Evolutionary conservation across 2,113 vertebrate genomes (phyloP).

Genomic region (Numenius arquata): DNA sequence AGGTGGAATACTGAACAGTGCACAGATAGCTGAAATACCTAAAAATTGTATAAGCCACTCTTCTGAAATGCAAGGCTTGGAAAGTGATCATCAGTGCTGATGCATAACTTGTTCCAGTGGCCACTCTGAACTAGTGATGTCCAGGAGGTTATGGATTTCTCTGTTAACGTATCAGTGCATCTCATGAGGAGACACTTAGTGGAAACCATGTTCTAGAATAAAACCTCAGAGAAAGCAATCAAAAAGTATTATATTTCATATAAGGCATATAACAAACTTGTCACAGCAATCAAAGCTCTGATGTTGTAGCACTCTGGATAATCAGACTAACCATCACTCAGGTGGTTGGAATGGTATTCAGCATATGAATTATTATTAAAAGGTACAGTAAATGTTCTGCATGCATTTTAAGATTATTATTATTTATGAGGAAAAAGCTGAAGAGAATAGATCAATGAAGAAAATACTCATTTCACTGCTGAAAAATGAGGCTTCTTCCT

Average conservation of each 20-base stretch:
- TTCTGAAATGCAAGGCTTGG: not conserved
- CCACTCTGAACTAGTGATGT: not conserved
- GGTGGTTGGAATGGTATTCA: not conserved
- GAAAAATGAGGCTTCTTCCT: not conserved
- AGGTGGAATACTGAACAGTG: not conserved
- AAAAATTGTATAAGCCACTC: not conserved
- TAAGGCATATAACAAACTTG: not conserved
- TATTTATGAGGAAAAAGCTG: not conserved
- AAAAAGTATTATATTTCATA: not conserved
- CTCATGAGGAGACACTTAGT: not conserved
- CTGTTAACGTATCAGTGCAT: not conserved
- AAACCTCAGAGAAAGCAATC: not conserved
- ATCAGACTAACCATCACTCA: not conserved
- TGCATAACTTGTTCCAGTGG: not conserved
- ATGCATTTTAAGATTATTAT: not conserved
- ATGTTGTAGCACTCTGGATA: not conserved
- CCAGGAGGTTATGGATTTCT: not conserved
- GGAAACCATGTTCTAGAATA: not conserved
- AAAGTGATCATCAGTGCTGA: not conserved
- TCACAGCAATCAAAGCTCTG: not conserved
- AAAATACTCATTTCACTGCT: not conserved
- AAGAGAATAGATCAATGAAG: not conserved
- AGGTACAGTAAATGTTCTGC: not conserved
- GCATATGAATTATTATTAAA: not conserved
- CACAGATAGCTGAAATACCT: not conserved